phyloP scores from a whole-genome alignment of 2,113 vertebrate species.

The Ceyx margarethae region DNA sequence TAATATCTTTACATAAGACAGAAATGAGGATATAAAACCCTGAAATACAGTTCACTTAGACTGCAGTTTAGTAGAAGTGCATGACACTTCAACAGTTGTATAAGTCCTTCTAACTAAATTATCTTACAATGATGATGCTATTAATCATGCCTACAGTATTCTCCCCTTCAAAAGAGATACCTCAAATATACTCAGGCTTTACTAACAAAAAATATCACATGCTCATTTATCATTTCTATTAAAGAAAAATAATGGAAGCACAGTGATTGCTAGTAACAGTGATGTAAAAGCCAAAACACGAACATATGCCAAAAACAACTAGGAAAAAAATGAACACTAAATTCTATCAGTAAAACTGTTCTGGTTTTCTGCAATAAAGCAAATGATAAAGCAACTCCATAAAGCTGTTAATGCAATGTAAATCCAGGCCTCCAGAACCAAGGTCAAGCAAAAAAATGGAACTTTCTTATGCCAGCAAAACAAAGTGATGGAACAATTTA shows the following conservation, averaged over 20 bases:
- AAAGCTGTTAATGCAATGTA: conserved; percentile 44
- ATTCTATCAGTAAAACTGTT: conserved; percentile 55
- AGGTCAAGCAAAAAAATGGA: conserved; percentile 24
- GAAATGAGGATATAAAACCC: conserved; percentile 68
- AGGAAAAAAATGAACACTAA: conserved; percentile 38
- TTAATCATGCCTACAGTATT: conserved; percentile 52
- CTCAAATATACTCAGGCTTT: conserved; percentile 34
- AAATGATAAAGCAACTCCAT: conserved; percentile 15
- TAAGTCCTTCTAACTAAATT: conserved; percentile 72
- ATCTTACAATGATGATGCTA: conserved; percentile 59
- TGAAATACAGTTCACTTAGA: conserved; percentile 69
- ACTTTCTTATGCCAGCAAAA: conserved; percentile 13
- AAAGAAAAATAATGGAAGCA: conserved; percentile 51
- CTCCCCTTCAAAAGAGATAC: background rate
- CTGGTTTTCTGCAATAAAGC: conserved; percentile 28
- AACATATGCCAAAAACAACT: conserved; percentile 64
- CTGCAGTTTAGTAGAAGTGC: conserved; percentile 63
- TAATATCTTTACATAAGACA: conserved; percentile 60
- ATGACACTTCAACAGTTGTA: conserved; percentile 64
- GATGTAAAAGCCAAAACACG: conserved; percentile 58
- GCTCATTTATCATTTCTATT: conserved; percentile 55
- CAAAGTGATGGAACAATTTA: background rate
- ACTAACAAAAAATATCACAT: conserved; percentile 35
- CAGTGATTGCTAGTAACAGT: conserved; percentile 55
- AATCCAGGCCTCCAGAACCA: conserved; percentile 38